Evolutionary conservation across 1,140 invertebrate species (phyloP).

Genomic region (Drosophila repleta): DNA sequence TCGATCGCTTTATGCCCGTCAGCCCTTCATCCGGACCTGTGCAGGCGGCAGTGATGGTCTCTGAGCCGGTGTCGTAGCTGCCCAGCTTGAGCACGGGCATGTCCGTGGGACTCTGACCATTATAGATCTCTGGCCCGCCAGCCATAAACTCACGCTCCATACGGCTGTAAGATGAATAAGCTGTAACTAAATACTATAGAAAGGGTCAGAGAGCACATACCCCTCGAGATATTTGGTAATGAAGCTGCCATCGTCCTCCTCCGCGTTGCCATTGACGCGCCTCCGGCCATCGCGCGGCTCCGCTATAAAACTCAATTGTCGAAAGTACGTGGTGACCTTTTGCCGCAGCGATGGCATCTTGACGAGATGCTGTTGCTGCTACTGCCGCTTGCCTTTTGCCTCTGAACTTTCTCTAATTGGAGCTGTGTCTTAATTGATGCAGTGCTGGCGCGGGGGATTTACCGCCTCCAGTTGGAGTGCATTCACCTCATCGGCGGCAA

Average conservation of each 20-base stretch:
- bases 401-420: constrained; percentile 31
- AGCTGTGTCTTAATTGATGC: constrained; percentile 47
- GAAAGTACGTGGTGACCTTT: constrained; percentile 90
- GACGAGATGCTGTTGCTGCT: constrained; percentile 7
- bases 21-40: constrained; percentile 92
- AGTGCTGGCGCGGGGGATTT: constrained; percentile 23
- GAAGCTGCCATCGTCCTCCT: constrained; percentile 87
- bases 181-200: not conserved
- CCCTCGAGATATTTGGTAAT: constrained; percentile 90
- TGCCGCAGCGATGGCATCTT: constrained; percentile 90
- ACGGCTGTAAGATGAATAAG: constrained; percentile 43
- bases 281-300: constrained; percentile 85
- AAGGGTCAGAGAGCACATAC: constrained; percentile 84
- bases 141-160: constrained; percentile 71
- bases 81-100: constrained; percentile 86
- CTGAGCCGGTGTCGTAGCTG: constrained; percentile 85
- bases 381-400: constrained; percentile 14
- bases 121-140: constrained; percentile 86
- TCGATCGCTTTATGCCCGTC: constrained; percentile 88
- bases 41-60: constrained; percentile 87
- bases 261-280: constrained; percentile 68
- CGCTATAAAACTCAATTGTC: constrained; percentile 89
- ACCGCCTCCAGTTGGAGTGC: constrained; percentile 55
- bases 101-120: constrained; percentile 88
- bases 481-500: constrained; percentile 71